Evolutionary conservation across 2,113 vertebrate species (phyloP).

Genomic region (Xenopus borealis): DNA sequence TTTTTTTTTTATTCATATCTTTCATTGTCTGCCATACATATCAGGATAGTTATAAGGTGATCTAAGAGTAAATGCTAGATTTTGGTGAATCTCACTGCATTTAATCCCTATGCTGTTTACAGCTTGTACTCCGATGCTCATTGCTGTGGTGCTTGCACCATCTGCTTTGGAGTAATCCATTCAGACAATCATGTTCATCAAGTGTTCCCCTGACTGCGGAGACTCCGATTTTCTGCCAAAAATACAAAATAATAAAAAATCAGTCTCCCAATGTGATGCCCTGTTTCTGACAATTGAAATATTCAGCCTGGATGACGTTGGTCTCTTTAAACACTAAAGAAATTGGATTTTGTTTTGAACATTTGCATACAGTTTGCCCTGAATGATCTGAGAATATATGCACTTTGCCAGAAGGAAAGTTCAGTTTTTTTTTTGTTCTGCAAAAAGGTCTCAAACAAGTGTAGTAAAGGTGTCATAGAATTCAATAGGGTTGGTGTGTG

Average conservation of each 20-base stretch:
- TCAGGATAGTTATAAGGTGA: background rate
- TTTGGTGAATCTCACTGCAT: background rate
- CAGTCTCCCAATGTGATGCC: background rate
- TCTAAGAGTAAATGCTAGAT: background rate
- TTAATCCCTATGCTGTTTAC: background rate
- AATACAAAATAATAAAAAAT: too few species aligned
- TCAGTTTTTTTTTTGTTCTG: conserved; percentile 67
- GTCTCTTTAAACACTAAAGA: conserved; percentile 33
- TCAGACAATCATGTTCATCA: conserved; percentile 32
- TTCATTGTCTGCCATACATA: conserved; percentile 41
- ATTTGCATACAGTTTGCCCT: conserved; percentile 72
- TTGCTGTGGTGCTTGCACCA: background rate
- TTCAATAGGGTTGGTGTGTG: conserved; percentile 59
- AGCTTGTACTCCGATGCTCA: too few species aligned
- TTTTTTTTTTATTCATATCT: conserved; percentile 34
- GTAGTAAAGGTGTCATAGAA: conserved; percentile 58
- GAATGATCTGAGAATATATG: conserved; percentile 45
- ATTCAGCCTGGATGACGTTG: background rate
- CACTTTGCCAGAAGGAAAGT: conserved; percentile 5
- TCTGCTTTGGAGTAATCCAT: conserved; percentile 12
- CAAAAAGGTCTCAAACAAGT: conserved; percentile 68
- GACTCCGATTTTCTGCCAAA: background rate
- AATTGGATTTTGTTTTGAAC: conserved; percentile 55
- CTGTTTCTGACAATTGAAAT: background rate
- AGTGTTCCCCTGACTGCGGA: background rate